Evolutionary conservation across 2,888 invertebrate genomes (phyloP), one percentile per base, ranked within the genome.

Genomic region (Troilus luridus): DNA sequence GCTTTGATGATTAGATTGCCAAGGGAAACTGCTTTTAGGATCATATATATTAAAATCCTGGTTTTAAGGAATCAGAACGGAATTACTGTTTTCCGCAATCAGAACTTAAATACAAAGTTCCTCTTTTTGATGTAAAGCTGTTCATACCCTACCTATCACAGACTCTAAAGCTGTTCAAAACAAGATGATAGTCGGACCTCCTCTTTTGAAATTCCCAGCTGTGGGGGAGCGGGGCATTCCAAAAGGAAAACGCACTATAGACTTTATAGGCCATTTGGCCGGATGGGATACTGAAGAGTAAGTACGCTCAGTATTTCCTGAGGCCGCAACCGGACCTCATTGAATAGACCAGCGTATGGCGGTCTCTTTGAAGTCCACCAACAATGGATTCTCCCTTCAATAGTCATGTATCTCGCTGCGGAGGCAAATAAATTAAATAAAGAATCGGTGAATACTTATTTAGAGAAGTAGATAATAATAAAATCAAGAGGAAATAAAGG

Each of bases 251-350:
- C 54, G 85, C 14, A 56, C 85, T n/a, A 12, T 58, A 67, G 72
- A 11, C n/a, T 85, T 85, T 85, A 56, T 85, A 85, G 85, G 56
- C 56, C 56, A 85, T 85, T 85, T 85, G 5, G 19, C 5, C 56
- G 56, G 56, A 56, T 85, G n/a, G 58, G 85, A n/a, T 85, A 85
- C 85, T 85, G 85, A 85, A 85, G 85, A 85, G 85, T 56, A n/a
- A 85, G 85, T 85, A n/a, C 85, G 85, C 56, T 85, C 85, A 56
- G 85, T 85, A 85, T 56, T 58, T 5, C 85, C 85, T n/a, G 14
- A 56, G 85, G n/a, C 56, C 56, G 56, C 56, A 56, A 56, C 17
- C 54, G 21, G 56, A 56, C 54, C 56, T 85, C 85, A 85, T n/a
- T 85, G 85, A 85, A 85, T 85, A 56, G 85, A 56, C 56, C 56